Conservation (phyloP, 2,888 invertebrate species). For the Dinocampus coccinellae region DNA sequence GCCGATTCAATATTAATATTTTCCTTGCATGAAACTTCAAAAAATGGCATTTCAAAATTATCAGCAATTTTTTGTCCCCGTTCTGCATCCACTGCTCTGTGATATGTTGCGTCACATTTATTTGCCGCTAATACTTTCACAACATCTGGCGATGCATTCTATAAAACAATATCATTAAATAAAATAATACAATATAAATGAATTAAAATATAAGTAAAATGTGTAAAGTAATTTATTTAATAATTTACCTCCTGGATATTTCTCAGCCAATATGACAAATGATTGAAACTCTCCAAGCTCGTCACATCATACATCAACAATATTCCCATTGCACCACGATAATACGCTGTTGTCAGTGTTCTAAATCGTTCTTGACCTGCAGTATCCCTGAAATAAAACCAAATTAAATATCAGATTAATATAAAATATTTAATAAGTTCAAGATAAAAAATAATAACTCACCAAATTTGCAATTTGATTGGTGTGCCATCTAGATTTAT, state of each 20-base stretch:
- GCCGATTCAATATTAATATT: constrained; percentile 88
- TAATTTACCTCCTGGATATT: constrained; percentile 85
- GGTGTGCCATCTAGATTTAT: constrained; percentile 89
- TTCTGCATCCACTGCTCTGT: constrained; percentile 83
- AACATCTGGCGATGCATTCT: constrained; percentile 90
- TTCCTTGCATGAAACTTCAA: constrained; percentile 89
- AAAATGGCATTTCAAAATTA: constrained; percentile 89
- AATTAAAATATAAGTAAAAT: not conserved
- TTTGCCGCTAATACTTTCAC: constrained; percentile 88
- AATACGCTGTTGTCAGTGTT: constrained; percentile 89
- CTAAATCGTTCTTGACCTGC: constrained; percentile 84
- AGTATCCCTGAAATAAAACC: constrained; percentile 79
- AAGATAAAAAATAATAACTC: constrained; percentile 48
- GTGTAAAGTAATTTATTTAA: not conserved
- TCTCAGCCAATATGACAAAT: constrained; percentile 90
- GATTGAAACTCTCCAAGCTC: constrained; percentile 90
- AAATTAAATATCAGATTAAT: not conserved
- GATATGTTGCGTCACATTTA: constrained; percentile 84
- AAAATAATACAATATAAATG: too few relatives aligned
- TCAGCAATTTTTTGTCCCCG: constrained; percentile 90
- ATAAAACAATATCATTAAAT: constrained; percentile 58
- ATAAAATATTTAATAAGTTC: not conserved
- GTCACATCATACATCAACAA: constrained; percentile 92
- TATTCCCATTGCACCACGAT: constrained; percentile 92
- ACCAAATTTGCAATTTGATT: constrained; percentile 83